A percentile compares a stretch with the other conserved stretches of the same genome.
These are phyloP conservation scores for Cataglyphis hispanica DNA, from an alignment of 1,140 invertebrate species.

Conservation along the genomic window DNA sequence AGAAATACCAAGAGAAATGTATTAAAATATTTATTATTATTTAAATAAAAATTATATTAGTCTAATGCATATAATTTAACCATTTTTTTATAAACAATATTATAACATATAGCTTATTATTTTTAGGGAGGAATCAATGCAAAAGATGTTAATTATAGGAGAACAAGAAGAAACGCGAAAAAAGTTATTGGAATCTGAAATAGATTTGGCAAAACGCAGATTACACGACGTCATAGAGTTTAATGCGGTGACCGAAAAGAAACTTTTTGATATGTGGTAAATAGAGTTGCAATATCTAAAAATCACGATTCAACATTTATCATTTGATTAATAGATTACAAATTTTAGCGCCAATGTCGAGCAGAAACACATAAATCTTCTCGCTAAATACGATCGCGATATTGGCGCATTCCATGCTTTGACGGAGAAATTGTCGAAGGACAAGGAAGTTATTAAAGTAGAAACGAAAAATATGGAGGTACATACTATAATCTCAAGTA, in stretches of 20 bases:
- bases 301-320: neutral
- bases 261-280: slow-evolving; percentile 39
- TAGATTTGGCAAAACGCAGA: neutral
- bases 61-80: neutral
- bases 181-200: slow-evolving; percentile 19
- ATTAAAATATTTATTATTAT: slow-evolving; percentile 10
- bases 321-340: neutral
- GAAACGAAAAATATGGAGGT: slow-evolving; percentile 38
- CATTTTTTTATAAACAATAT: neutral
- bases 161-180: slow-evolving; percentile 15
- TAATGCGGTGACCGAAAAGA: slow-evolving; percentile 10
- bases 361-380: neutral
- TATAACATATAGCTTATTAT: neutral
- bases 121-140: slow-evolving; percentile 37
- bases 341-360: slow-evolving; percentile 28
- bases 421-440: neutral
- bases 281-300: neutral
- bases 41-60: neutral
- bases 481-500: neutral
- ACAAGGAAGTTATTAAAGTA: slow-evolving; percentile 13
- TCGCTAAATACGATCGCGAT: slow-evolving; percentile 40
- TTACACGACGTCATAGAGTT: neutral
- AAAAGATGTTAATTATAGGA: slow-evolving; percentile 8
- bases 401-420: slow-evolving; percentile 7
- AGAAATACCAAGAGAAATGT: slow-evolving; percentile 48